A percentile compares a stretch with the other conserved stretches of the same genome.
Evolutionary conservation across 2,797 vertebrate genomes (phyloP).

Genomic region (Sylvia borin): DNA sequence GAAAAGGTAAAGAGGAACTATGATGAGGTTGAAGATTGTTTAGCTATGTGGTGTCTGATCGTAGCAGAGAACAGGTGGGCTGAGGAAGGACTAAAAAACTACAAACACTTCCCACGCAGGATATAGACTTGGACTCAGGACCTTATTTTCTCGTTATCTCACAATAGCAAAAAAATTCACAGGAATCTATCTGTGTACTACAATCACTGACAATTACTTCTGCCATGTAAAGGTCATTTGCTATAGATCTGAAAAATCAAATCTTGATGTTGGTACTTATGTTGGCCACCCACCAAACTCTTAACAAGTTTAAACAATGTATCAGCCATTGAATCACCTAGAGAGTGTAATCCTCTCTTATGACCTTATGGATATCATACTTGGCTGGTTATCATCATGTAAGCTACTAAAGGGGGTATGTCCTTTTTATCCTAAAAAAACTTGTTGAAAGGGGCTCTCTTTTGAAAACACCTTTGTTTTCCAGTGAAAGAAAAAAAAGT

Average conservation of each 20-base stretch:
- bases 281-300: neutral
- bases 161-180: neutral
- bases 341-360: neutral
- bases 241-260: neutral
- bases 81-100: neutral
- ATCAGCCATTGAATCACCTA: neutral
- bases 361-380: fast-evolving
- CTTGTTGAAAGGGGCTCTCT: neutral
- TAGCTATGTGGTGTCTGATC: neutral
- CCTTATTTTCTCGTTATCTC: neutral
- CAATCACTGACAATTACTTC: neutral
- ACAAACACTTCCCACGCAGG: neutral
- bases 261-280: neutral
- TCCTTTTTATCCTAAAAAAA: neutral
- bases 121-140: neutral
- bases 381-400: neutral
- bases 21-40: neutral
- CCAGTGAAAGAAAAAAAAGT: neutral
- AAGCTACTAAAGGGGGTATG: neutral
- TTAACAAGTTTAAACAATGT: neutral
- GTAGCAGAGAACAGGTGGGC: neutral
- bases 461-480: neutral
- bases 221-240: neutral
- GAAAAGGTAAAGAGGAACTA: neutral
- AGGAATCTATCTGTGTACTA: neutral